phyloP scores from a whole-genome alignment of 64 coral and sea anemone genomes.

The Pachyseris speciosa region DNA sequence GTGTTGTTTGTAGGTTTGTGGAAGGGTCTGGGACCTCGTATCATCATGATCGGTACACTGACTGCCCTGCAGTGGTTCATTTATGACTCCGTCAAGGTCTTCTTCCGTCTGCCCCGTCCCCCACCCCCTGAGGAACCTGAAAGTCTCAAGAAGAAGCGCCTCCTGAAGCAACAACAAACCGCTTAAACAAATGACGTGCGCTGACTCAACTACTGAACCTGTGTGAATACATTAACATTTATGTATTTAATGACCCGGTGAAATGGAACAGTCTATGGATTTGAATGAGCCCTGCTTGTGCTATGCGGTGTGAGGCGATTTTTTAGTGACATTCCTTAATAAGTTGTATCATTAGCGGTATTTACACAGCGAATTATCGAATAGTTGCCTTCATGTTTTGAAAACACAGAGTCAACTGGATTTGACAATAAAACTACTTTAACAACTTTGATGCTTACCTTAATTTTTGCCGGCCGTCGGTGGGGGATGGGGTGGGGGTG shows the following conservation, averaged over 20 bases:
- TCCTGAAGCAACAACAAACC: slow-evolving; percentile 65
- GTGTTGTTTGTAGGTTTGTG: slow-evolving; percentile 69
- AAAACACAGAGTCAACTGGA: slow-evolving; percentile 17
- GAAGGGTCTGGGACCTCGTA: slow-evolving; percentile 99
- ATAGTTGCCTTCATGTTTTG: slow-evolving; percentile 18
- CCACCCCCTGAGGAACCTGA: slow-evolving; percentile 99
- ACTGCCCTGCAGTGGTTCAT: slow-evolving; percentile 99
- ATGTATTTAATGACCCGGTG: slow-evolving; percentile 12
- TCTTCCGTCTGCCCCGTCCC: slow-evolving; percentile 96
- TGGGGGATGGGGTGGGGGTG: too few species aligned
- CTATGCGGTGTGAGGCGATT: not conserved
- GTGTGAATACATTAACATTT: not conserved
- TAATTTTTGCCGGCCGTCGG: too few species aligned
- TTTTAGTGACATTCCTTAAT: not conserved
- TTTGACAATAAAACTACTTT: slow-evolving; percentile 49
- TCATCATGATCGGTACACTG: slow-evolving; percentile 99
- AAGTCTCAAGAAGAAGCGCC: slow-evolving; percentile 84
- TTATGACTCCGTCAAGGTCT: slow-evolving; percentile 98
- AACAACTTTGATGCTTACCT: slow-evolving; percentile 21
- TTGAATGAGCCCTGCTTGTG: not conserved
- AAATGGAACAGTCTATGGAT: not conserved
- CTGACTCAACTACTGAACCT: not conserved
- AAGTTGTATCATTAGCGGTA: not conserved
- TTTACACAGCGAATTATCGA: not conserved
- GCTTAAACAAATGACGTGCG: not conserved